Percentiles rank a stretch among this genome's conserved stretches.
These are phyloP conservation scores for Engystomops pustulosus DNA, from an alignment of 2,113 vertebrate species.

Conservation along the genomic window DNA sequence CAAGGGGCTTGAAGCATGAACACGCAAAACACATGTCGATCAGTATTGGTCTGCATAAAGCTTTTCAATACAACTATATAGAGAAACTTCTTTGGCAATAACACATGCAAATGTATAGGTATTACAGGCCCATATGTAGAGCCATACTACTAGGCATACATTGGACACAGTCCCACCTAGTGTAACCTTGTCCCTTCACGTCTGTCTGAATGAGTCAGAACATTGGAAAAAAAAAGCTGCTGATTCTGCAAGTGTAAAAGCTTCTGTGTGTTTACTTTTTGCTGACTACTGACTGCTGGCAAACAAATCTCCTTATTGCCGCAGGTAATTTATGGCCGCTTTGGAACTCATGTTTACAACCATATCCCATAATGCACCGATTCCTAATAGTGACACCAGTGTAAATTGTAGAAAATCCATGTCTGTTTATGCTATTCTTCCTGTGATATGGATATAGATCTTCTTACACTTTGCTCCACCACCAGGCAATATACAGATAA, in stretches of 20 bases:
- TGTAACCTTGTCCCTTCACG: neutral
- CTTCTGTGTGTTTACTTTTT: neutral
- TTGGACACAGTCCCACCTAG: neutral
- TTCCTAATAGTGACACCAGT: neutral
- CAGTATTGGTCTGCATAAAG: no score
- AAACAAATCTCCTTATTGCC: conserved; percentile 17
- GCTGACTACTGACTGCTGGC: conserved; percentile 1
- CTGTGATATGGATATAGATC: neutral
- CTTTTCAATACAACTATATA: no score
- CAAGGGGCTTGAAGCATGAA: no score
- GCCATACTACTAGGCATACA: no score
- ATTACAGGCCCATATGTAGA: neutral
- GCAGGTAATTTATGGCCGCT: conserved; percentile 14
- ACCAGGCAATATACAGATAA: no score
- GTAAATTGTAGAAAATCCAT: neutral
- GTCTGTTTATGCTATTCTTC: neutral
- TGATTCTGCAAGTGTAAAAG: neutral
- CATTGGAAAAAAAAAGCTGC: neutral
- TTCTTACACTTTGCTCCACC: no score
- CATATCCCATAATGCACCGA: neutral
- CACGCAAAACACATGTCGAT: no score
- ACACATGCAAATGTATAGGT: neutral
- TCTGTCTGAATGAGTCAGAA: neutral
- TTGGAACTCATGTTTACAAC: neutral
- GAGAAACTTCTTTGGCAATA: neutral